These are phyloP conservation scores for Pedetes capensis DNA, from an alignment of 2,113 vertebrate genomes.

Conservation along the genomic window DNA sequence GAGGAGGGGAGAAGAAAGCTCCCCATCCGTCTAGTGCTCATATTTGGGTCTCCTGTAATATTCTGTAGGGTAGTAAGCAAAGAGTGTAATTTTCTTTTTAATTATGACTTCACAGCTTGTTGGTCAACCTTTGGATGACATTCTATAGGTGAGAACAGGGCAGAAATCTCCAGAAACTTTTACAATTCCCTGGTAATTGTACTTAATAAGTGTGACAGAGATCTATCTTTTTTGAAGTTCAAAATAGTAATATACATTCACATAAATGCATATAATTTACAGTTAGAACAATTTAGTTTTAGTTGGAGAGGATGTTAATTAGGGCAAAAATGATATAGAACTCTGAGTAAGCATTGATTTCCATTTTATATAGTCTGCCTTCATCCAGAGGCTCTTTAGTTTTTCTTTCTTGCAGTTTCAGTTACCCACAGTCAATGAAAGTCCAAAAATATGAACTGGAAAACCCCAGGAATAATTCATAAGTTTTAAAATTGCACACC, in stretches of 20 bases:
- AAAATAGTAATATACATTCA: background rate
- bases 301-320: background rate
- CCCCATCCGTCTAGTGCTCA: background rate
- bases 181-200: background rate
- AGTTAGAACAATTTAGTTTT: background rate
- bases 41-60: background rate
- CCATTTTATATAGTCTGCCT: background rate
- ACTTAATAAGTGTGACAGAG: background rate
- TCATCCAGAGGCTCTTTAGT: too few species aligned
- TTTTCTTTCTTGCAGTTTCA: background rate
- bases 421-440: background rate
- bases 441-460: background rate
- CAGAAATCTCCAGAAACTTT: background rate
- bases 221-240: background rate
- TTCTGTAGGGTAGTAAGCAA: background rate
- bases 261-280: background rate
- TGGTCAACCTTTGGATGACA: background rate
- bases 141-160: background rate
- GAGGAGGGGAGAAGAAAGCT: background rate
- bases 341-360: background rate
- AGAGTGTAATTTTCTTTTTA: background rate
- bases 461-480: background rate
- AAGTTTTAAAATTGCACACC: background rate
- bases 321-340: background rate
- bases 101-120: background rate